Evolutionary conservation across 2,113 vertebrate genomes (phyloP), one percentile per base, ranked within the genome.

Genomic region (Nycticorax nycticorax): DNA sequence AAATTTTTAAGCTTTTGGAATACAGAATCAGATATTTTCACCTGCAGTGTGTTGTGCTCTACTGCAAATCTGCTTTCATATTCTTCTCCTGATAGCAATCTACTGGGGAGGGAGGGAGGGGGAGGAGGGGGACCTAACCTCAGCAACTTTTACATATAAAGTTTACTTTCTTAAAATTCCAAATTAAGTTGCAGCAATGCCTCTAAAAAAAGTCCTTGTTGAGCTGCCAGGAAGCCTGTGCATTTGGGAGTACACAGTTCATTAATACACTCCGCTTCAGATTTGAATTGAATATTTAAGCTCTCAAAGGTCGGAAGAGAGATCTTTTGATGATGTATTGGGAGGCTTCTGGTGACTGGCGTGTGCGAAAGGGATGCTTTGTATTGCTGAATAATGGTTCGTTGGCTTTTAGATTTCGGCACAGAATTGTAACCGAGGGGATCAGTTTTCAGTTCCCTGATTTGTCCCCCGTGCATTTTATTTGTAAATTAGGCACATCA

Each of bases 1-100:
- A 92, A 91, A 72, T 76, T 94, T 88, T 89, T 43, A 94, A 96
- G 80, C 76, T 78, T 96, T 75, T 89, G 66, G 89, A 96, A 96
- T 96, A 92, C 37, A 91, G 35, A 96, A 92, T 84, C 63, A 86
- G 94, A 45, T 30, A 78, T 71, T 96, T 97, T 86, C 72, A 93
- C 76, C 68, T 94, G 89, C 80, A 93, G 59, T 52, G 47, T 81
- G 53, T 88, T 94, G 43, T 71, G 53, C 64, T 90, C 39, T 92
- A 59, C 66, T 91, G 82, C 92, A 95, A 92, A 92, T 92, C 59
- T 68, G 47, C 60, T 91, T 97, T 93, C 80, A 45, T 47, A 97
- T 92, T 72, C 50, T 90, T 69, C 66, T 96, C 52, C 96, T 56
- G 93, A 88, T 60, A 89, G 52, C 53, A 93, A 22, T 62, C 71